Evolutionary conservation across 2,888 invertebrate genomes (phyloP), one percentile per base, ranked within the genome.

Genomic region (Epinotia nisella): DNA sequence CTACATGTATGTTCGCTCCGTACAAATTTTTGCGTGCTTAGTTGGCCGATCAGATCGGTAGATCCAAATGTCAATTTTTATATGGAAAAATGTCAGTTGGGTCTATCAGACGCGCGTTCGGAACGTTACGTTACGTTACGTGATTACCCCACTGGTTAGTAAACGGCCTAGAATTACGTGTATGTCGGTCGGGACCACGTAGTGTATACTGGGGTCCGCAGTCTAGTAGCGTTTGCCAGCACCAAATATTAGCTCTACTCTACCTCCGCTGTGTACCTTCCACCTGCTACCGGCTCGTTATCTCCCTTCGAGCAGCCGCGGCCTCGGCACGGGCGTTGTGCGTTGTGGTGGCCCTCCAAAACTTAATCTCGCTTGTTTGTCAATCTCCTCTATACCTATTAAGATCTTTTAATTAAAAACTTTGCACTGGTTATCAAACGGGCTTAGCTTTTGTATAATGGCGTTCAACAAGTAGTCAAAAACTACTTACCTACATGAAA

Each of bases 181-280:
- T 45, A 45, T 15, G 15, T 45, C 15, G 15, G 45, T 45, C 45
- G 45, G 45, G 13, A 45, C 4, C 41, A 41, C 41, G 41, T 29
- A 29, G 29, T 29, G 29, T 29, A 41, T 41, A 41, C 15, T 15
- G 67, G 10, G 39, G 61, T 70, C 55, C 61, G 15, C 55, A 56
- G 24, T 13, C 10, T 61, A 75, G 64, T 78, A 74, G 76, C 74
- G 72, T 74, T 65, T 76, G 75, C 77, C 56, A 76, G 77, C 75
- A 77, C 78, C 85, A 88, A 90, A 90, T 89, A 88, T 90, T 90
- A 87, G 85, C 83, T 79, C 83, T 90, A 89, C 83, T 79, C 83
- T 90, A 89, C 89, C 87, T 87, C 77, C 76, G 73, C 74, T 88
- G 84, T 88, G 86, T 90, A 89, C 85, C 85, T 83, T 86, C 83